These are phyloP conservation scores for Lagopus muta DNA, from an alignment of 2,113 vertebrate genomes.

Conservation along the genomic window DNA sequence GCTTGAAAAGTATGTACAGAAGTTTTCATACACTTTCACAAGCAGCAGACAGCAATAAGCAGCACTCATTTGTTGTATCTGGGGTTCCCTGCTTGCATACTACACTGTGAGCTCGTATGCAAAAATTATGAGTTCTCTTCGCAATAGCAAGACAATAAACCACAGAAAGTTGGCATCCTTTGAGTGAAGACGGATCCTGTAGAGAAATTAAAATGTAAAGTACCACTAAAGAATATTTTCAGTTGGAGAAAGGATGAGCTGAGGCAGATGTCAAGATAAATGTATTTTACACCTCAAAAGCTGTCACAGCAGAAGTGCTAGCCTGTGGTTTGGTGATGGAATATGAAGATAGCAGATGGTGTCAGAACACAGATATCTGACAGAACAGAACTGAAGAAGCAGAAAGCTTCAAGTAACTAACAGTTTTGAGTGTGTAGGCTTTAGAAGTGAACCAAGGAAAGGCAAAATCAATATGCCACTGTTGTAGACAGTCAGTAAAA, in stretches of 20 bases:
- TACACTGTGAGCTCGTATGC: not conserved
- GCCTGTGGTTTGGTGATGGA: slow-evolving; percentile 34
- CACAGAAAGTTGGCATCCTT: not conserved
- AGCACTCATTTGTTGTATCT: not conserved
- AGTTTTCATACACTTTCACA: not conserved
- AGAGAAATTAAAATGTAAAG: slow-evolving; percentile 36
- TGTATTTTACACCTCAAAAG: slow-evolving; percentile 58
- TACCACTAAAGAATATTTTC: slow-evolving; percentile 1
- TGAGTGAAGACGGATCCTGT: not conserved
- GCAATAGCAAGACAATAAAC: not conserved
- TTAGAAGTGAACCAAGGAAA: slow-evolving; percentile 45
- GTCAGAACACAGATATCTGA: slow-evolving; percentile 58
- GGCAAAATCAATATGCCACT: slow-evolving; percentile 50
- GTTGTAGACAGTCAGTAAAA: slow-evolving; percentile 20
- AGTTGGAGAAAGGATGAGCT: slow-evolving; percentile 4
- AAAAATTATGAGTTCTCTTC: not conserved
- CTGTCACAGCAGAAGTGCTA: slow-evolving; percentile 53
- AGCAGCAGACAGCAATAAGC: not conserved
- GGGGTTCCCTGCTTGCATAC: not conserved
- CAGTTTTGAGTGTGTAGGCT: slow-evolving; percentile 46
- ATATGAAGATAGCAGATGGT: slow-evolving; percentile 60
- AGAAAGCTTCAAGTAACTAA: slow-evolving; percentile 37
- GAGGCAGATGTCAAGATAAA: slow-evolving; percentile 56
- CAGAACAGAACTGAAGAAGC: slow-evolving; percentile 40
- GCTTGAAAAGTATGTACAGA: not conserved